Conservation (phyloP, 2,797 vertebrate species). For the Coregonus ussuriensis region DNA sequence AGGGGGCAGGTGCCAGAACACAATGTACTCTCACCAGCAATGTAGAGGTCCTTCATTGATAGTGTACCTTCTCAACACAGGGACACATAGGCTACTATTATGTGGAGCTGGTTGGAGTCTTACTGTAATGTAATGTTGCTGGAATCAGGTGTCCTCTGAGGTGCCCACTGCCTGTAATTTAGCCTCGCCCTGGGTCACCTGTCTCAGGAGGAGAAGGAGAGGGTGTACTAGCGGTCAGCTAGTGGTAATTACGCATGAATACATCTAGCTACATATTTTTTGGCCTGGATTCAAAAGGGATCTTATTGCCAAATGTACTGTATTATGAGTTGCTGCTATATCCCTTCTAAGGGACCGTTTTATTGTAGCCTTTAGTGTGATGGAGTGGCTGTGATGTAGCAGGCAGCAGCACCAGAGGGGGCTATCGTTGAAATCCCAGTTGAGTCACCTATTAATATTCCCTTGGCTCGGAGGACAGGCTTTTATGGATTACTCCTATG, state of each 20-base stretch:
- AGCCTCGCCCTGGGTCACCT: neutral
- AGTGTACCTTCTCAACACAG: neutral
- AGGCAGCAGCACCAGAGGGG: neutral
- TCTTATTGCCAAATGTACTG: too few relatives aligned
- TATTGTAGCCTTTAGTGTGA: neutral
- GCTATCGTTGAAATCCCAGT: slow-evolving; percentile 33
- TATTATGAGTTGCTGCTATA: neutral
- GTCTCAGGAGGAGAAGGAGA: neutral
- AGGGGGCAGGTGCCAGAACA: neutral
- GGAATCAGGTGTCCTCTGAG: neutral
- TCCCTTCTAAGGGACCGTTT: neutral
- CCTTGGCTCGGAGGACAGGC: slow-evolving; percentile 30
- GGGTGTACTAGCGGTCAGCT: neutral
- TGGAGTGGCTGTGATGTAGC: neutral
- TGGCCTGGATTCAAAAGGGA: too few relatives aligned
- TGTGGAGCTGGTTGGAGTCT: neutral
- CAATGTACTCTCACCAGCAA: neutral
- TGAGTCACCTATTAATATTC: slow-evolving; percentile 44
- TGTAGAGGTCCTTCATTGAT: neutral
- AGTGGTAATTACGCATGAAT: too few relatives aligned
- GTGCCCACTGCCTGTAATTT: neutral
- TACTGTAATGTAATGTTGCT: neutral
- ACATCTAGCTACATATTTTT: too few relatives aligned
- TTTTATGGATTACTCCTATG: slow-evolving; percentile 26
- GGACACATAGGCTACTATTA: neutral